Evolutionary conservation across 2,797 vertebrate species (phyloP).

Genomic region (Sebastes nivosus): DNA sequence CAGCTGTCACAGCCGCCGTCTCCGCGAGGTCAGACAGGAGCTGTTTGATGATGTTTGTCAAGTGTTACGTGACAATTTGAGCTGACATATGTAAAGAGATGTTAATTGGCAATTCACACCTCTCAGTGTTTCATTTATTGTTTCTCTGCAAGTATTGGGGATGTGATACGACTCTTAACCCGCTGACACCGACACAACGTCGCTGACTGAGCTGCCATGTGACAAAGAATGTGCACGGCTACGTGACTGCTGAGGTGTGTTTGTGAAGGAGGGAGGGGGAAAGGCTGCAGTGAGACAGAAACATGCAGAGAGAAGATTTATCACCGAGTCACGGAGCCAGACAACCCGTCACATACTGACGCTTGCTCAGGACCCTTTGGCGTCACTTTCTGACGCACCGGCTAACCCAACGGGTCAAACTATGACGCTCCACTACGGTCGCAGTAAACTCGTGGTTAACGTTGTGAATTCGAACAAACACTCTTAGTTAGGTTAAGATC

Average conservation of each 20-base stretch:
- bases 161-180: slow-evolving; percentile 12
- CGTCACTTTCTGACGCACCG: neutral
- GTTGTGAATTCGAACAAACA: no score
- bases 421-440: neutral
- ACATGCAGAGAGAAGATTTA: neutral
- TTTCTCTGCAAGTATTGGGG: slow-evolving; percentile 16
- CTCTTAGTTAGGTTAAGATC: no score
- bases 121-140: slow-evolving; percentile 8
- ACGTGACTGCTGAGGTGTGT: neutral
- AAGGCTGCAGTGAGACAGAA: neutral
- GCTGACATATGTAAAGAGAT: slow-evolving; percentile 20
- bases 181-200: neutral
- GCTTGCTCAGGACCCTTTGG: neutral
- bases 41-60: slow-evolving; percentile 16
- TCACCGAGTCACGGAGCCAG: neutral
- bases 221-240: neutral
- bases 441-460: neutral
- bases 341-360: neutral
- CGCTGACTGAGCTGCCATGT: neutral
- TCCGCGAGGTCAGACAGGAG: slow-evolving; percentile 19
- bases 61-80: slow-evolving; percentile 39
- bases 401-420: neutral
- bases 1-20: slow-evolving; percentile 42
- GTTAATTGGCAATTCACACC: slow-evolving; percentile 43
- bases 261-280: neutral